These are phyloP conservation scores for Choloepus hoffmanni DNA, from an alignment of 2,113 vertebrate genomes.

Conservation along the genomic window DNA sequence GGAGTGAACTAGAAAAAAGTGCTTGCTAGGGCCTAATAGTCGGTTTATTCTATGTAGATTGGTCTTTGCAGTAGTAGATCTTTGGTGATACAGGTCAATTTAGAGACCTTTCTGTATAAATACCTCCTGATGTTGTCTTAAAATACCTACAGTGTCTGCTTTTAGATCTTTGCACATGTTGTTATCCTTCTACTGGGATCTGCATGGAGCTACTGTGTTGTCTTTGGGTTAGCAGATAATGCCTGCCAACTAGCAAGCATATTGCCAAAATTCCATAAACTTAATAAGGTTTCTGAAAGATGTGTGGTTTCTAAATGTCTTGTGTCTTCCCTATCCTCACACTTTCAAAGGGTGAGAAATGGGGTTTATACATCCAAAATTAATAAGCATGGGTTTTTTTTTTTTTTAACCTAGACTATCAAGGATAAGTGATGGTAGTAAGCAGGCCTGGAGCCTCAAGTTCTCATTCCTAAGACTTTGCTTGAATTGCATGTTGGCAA, in stretches of 20 bases:
- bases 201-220: constrained; percentile 58
- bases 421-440: constrained; percentile 60
- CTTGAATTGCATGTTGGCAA: constrained; percentile 48
- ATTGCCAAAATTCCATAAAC: constrained; percentile 26
- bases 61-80: constrained; percentile 49
- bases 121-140: constrained; percentile 55
- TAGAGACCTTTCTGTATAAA: constrained; percentile 51
- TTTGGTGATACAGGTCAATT: constrained; percentile 37
- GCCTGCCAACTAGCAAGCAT: constrained; percentile 44
- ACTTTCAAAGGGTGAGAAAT: constrained; percentile 58
- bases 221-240: constrained; percentile 60
- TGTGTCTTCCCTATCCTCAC: constrained; percentile 51
- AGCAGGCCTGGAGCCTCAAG: constrained; percentile 60
- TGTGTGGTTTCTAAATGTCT: constrained; percentile 52
- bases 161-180: constrained; percentile 61
- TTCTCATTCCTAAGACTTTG: constrained; percentile 68
- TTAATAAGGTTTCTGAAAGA: constrained; percentile 46
- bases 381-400: background rate
- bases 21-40: constrained; percentile 24
- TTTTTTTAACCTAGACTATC: constrained; percentile 53
- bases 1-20: constrained; percentile 56
- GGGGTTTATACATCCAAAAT: constrained; percentile 56
- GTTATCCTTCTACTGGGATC: background rate
- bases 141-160: constrained; percentile 49
- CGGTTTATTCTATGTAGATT: constrained; percentile 29